These are phyloP conservation scores for Sphenopsis melanotis DNA, from an alignment of 2,797 vertebrate species.

Conservation along the genomic window DNA sequence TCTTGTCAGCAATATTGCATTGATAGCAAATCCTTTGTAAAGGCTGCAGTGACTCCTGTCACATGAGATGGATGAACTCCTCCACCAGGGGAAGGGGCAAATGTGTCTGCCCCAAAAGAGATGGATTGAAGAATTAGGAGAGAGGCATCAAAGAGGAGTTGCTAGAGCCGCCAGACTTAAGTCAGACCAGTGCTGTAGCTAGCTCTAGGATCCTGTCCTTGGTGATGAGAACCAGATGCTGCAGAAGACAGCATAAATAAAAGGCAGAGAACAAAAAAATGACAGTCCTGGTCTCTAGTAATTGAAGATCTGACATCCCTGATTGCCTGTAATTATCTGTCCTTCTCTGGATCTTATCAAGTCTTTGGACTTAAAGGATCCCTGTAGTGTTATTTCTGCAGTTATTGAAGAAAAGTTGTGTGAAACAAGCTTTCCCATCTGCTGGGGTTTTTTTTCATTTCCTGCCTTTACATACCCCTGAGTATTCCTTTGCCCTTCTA, in stretches of 20 bases:
- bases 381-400: not conserved
- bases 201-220: not conserved
- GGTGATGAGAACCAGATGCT: conserved; percentile 18
- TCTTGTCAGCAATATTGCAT: not conserved
- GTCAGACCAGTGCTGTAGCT: not conserved
- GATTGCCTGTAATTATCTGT: not conserved
- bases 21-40: not conserved
- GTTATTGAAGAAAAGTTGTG: not conserved
- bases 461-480: not conserved
- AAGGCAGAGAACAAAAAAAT: not conserved
- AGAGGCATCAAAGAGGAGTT: not conserved
- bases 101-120: not conserved
- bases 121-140: not conserved
- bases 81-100: not conserved
- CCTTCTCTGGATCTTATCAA: conserved; percentile 9
- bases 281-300: not conserved
- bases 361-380: not conserved
- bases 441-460: not conserved
- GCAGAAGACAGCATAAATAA: not conserved
- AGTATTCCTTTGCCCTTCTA: not conserved
- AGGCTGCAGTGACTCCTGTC: not conserved
- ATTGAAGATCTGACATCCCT: not conserved
- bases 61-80: not conserved
- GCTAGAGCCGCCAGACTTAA: not conserved
- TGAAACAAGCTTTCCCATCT: not conserved